Evolutionary conservation across 2,113 vertebrate genomes (phyloP).

Genomic region (Chionomys nivalis): DNA sequence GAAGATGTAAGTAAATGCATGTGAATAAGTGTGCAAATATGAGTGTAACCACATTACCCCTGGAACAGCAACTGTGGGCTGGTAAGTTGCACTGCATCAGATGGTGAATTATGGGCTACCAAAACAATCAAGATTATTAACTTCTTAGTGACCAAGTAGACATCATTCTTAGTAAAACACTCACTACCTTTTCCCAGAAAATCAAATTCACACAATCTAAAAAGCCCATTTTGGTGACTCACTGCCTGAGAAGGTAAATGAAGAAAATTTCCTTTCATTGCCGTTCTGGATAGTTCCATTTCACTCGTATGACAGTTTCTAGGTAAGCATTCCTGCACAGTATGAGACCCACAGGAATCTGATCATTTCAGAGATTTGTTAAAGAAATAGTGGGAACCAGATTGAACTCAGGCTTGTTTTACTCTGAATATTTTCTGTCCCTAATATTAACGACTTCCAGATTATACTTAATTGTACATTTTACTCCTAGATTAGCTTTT

Average conservation of each 20-base stretch:
- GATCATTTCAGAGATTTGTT: not conserved
- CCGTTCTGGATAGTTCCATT: not conserved
- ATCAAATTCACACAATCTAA: not conserved
- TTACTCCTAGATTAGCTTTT: constrained; percentile 1
- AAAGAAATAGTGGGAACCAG: not conserved
- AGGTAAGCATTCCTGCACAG: not conserved
- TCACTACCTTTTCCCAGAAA: not conserved
- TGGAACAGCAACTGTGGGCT: not conserved
- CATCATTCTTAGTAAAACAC: not conserved
- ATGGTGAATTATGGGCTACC: not conserved
- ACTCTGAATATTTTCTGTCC: not conserved
- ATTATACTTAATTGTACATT: constrained; percentile 17
- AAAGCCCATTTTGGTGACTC: not conserved
- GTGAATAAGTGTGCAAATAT: not conserved
- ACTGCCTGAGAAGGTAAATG: not conserved
- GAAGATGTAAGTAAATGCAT: no score
- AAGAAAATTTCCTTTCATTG: not conserved
- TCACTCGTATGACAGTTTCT: not conserved
- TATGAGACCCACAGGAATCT: not conserved
- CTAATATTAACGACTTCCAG: not conserved
- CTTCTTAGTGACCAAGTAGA: not conserved
- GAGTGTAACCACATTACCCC: not conserved
- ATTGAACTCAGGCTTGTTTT: not conserved
- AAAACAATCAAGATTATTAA: not conserved
- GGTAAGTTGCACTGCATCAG: no score